Evolutionary conservation across 2,113 vertebrate species (phyloP).

Genomic region (Cyanoderma ruficeps): DNA sequence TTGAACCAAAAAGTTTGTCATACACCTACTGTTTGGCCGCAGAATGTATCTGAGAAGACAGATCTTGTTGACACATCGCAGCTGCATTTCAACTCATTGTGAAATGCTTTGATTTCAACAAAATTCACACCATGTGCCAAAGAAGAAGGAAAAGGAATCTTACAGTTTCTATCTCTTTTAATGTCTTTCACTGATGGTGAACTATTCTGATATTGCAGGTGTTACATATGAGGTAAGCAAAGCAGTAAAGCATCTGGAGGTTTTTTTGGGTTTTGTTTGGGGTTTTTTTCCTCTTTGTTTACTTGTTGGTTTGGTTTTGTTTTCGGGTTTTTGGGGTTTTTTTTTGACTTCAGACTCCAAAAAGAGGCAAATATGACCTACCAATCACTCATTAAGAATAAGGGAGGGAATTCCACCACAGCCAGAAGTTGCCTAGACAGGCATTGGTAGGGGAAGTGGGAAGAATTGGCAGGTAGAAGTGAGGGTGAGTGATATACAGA

Average conservation of each 20-base stretch:
- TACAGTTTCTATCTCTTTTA: neutral
- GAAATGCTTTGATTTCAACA: conserved; percentile 65
- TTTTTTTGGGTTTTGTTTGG: too few species aligned
- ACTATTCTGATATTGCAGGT: neutral
- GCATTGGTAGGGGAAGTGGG: neutral
- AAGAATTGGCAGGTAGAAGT: neutral
- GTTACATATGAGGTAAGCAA: neutral
- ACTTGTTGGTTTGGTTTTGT: neutral
- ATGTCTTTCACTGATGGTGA: neutral
- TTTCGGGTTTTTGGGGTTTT: neutral
- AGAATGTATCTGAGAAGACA: conserved; percentile 36
- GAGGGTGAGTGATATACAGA: neutral
- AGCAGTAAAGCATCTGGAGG: neutral
- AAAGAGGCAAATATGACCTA: neutral
- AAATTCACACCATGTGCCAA: conserved; percentile 33
- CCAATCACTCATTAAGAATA: neutral
- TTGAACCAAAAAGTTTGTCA: conserved; percentile 37
- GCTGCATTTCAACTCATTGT: conserved; percentile 55
- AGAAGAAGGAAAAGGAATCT: neutral
- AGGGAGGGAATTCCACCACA: neutral
- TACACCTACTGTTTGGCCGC: conserved; percentile 66
- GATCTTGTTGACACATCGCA: conserved; percentile 59
- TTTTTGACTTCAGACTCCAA: neutral
- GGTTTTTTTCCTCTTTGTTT: neutral
- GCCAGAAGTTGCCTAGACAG: neutral